phyloP scores from a whole-genome alignment of 2,113 vertebrate genomes.

The Nerophis ophidion region DNA sequence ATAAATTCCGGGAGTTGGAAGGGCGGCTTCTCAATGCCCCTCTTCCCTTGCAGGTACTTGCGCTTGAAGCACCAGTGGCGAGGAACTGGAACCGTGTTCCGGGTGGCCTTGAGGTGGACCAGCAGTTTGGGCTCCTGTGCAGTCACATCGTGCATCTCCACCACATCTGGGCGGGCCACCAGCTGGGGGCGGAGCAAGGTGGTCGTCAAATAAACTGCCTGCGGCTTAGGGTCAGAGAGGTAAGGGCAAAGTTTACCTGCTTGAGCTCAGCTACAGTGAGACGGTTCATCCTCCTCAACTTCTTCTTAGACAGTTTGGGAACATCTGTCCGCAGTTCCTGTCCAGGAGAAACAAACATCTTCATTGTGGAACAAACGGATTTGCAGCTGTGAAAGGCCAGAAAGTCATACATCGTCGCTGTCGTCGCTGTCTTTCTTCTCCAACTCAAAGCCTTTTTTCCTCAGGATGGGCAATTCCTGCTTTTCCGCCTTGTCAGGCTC shows the following conservation, averaged over 20 bases:
- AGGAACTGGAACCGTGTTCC: slow-evolving; percentile 88
- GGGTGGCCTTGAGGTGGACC: slow-evolving; percentile 88
- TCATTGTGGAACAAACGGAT: not conserved
- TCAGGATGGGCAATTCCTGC: slow-evolving; percentile 68
- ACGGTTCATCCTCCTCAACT: slow-evolving; percentile 88
- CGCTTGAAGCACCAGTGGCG: slow-evolving; percentile 78
- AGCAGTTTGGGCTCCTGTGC: slow-evolving; percentile 90
- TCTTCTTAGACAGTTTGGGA: slow-evolving; percentile 93
- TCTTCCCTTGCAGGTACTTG: slow-evolving; percentile 85
- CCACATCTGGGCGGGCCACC: slow-evolving; percentile 86
- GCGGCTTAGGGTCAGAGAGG: not conserved
- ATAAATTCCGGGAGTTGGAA: slow-evolving; percentile 93
- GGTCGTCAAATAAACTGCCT: not conserved
- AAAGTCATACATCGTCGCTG: slow-evolving; percentile 70
- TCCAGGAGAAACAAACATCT: not conserved
- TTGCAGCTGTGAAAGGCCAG: not conserved
- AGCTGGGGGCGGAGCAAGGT: slow-evolving; percentile 58
- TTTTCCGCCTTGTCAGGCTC: slow-evolving; percentile 84
- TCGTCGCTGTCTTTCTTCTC: slow-evolving; percentile 84
- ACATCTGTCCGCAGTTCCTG: slow-evolving; percentile 80
- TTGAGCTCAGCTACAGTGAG: slow-evolving; percentile 93
- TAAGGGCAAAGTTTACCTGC: slow-evolving; percentile 70
- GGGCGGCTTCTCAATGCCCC: slow-evolving; percentile 90
- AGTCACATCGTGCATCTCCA: slow-evolving; percentile 94
- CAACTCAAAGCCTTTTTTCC: slow-evolving; percentile 84